Evolutionary conservation across 2,888 invertebrate species (phyloP).

Genomic region (Meloe dianella): DNA sequence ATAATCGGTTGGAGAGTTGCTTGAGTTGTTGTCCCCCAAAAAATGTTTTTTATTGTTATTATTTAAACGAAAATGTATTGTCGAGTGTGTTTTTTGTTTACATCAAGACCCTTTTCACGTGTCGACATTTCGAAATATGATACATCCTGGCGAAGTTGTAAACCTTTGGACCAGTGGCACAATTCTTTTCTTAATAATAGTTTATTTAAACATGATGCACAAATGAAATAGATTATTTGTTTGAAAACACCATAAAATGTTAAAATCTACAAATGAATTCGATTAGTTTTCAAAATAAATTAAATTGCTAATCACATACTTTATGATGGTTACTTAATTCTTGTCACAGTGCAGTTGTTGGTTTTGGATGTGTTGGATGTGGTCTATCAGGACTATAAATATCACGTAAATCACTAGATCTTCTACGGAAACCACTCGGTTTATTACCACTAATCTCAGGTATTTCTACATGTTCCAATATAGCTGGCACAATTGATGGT

Average conservation of each 20-base stretch:
- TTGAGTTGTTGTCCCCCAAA: slow-evolving; percentile 72
- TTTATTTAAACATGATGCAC: slow-evolving; percentile 93
- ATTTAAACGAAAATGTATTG: background rate
- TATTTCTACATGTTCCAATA: slow-evolving; percentile 93
- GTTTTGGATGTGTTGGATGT: slow-evolving; percentile 56
- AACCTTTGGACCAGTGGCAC: slow-evolving; percentile 97
- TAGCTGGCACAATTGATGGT: slow-evolving; percentile 83
- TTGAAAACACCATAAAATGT: slow-evolving; percentile 82
- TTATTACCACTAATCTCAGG: slow-evolving; percentile 69
- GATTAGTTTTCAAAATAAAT: too few relatives aligned
- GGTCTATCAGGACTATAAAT: slow-evolving; percentile 50
- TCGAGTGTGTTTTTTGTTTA: slow-evolving; percentile 42
- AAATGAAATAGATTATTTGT: slow-evolving; percentile 92
- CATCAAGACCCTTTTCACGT: slow-evolving; percentile 70
- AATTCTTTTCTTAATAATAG: slow-evolving; percentile 91
- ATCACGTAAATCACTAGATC: slow-evolving; percentile 49
- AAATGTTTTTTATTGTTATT: slow-evolving; percentile 25
- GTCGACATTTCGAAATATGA: slow-evolving; percentile 95
- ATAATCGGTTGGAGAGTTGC: slow-evolving; percentile 86
- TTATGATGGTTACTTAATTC: slow-evolving; percentile 73
- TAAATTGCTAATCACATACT: slow-evolving; percentile 53
- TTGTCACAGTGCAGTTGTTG: slow-evolving; percentile 71
- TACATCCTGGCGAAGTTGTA: slow-evolving; percentile 94
- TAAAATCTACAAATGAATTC: slow-evolving; percentile 63
- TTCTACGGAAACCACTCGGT: slow-evolving; percentile 58